Evolutionary conservation across 2,797 vertebrate genomes (phyloP), one percentile per base, ranked within the genome.

Genomic region (Orestias chungarensis): DNA sequence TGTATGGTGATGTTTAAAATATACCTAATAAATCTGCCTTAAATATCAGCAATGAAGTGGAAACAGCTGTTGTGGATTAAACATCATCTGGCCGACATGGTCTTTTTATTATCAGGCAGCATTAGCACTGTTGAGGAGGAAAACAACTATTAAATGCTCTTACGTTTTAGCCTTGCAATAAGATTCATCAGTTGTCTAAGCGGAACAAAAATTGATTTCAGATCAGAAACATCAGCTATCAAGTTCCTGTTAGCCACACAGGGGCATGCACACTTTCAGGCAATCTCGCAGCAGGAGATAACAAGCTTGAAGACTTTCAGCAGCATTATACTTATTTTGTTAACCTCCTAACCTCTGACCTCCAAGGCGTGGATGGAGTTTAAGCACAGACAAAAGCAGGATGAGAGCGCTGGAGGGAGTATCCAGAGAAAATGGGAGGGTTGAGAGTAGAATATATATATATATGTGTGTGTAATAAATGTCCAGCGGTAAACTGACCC

Each of bases 301-400:
- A 89, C 79, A 76, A 69, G 81, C 75, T 85, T 82, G 64, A 76
- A 87, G 81, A 54, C 80, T 82, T 87, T 86, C 79, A 81, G 88
- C 78, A 82, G 80, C 79, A 82, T 84, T 69, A 65, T 71, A 78
- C 76, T 78, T 83, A 42, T 81, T 72, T 75, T 6, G n/a, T 89
- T 90, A 86, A 91, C 87, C 72, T 49, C 1, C 0, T 5, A 2
- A 75, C 87, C 88, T 82, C 44, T 83, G 90, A 90, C 87, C 91
- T 75, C 73, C 23, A 68, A 85, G 68, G 84, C 79, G 88, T 79
- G 82, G 83, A 81, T 68, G 68, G 64, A 82, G 70, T 75, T 75
- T 65, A 61, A 23, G 64, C 40, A 71, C 42, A 85, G 81, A 84
- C 67, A 17, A 86, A 82, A 82, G 69, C 66, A 76, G 70, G 73